These are phyloP conservation scores for Poeciliopsis prolifica DNA, from an alignment of 2,113 vertebrate species.

Conservation along the genomic window DNA sequence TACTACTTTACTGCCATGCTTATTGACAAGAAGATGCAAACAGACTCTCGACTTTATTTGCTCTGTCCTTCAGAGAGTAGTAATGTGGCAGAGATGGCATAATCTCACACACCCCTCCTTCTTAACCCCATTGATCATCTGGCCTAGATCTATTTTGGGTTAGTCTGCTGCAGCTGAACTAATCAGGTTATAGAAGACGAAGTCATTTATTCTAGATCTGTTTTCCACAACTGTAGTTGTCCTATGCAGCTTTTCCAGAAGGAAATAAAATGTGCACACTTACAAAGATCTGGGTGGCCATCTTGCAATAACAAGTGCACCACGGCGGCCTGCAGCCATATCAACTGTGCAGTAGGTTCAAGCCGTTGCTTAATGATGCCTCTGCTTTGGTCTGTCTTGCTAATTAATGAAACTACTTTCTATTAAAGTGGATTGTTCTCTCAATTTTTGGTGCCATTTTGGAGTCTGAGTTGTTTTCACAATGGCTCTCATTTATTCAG, in stretches of 20 bases:
- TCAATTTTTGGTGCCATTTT: constrained; percentile 44
- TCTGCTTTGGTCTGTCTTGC: constrained; percentile 42
- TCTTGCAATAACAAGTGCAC: constrained; percentile 60
- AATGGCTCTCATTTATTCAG: constrained; percentile 55
- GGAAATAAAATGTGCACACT: constrained; percentile 44
- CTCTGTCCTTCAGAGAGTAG: constrained; percentile 2
- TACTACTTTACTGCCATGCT: not conserved
- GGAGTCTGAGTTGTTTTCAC: constrained; percentile 41
- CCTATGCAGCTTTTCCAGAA: constrained; percentile 56
- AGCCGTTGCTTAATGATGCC: constrained; percentile 62
- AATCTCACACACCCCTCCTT: constrained; percentile 5
- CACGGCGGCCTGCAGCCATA: constrained; percentile 44
- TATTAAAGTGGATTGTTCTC: constrained; percentile 55
- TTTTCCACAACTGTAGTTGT: constrained; percentile 66
- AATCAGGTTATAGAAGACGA: constrained; percentile 53
- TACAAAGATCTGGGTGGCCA: constrained; percentile 65
- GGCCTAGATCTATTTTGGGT: constrained; percentile 47
- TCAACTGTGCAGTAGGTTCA: constrained; percentile 58
- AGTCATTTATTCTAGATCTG: constrained; percentile 51
- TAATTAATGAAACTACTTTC: constrained; percentile 69
- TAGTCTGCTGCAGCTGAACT: constrained; percentile 36
- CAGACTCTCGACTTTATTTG: not conserved
- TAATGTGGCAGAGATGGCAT: not conserved
- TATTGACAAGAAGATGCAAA: not conserved
- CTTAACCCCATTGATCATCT: constrained; percentile 15